phyloP scores from a whole-genome alignment of 2,888 invertebrate genomes.

The Cremastinae sp. region DNA sequence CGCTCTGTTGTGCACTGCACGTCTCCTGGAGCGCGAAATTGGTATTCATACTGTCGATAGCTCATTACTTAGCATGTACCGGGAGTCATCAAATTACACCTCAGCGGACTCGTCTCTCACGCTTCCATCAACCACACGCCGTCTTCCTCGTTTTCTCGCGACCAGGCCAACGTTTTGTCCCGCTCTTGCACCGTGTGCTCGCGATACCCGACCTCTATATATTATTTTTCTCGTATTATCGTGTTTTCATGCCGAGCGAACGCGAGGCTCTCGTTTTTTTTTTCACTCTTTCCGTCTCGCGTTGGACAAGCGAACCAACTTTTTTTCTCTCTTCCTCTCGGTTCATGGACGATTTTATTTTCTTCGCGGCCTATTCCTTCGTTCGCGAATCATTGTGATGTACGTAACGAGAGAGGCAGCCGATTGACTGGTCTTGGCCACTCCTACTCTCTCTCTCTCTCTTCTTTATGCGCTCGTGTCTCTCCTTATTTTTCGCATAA shows the following conservation, averaged over 20 bases:
- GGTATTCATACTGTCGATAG: conserved; percentile 73
- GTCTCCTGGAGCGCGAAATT: conserved; percentile 66
- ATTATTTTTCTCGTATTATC: conserved; percentile 8
- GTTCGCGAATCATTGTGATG: conserved; percentile 64
- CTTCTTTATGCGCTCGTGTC: background rate
- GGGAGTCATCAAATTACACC: conserved; percentile 72
- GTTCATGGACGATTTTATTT: conserved; percentile 9
- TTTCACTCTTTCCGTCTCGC: conserved; percentile 40
- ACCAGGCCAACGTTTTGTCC: conserved; percentile 28
- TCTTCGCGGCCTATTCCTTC: conserved; percentile 35
- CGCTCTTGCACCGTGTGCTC: conserved; percentile 23
- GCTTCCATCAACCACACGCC: conserved; percentile 63
- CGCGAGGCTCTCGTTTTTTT: conserved; percentile 22
- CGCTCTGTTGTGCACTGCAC: conserved; percentile 7
- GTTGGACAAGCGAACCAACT: conserved; percentile 18
- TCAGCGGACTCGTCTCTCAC: conserved; percentile 70
- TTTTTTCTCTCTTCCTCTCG: conserved; percentile 38
- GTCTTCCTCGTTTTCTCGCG: conserved; percentile 33
- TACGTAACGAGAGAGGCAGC: conserved; percentile 72
- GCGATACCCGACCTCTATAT: background rate
- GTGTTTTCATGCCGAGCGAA: conserved; percentile 28
- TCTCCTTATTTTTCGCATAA: conserved; percentile 47
- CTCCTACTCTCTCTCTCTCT: conserved; percentile 49
- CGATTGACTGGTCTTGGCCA: conserved; percentile 64
- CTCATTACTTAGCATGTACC: conserved; percentile 72